Base-by-base conservation (phyloP, 2,113 vertebrate species). In the Sinocyclocheilus grahami region DNA sequence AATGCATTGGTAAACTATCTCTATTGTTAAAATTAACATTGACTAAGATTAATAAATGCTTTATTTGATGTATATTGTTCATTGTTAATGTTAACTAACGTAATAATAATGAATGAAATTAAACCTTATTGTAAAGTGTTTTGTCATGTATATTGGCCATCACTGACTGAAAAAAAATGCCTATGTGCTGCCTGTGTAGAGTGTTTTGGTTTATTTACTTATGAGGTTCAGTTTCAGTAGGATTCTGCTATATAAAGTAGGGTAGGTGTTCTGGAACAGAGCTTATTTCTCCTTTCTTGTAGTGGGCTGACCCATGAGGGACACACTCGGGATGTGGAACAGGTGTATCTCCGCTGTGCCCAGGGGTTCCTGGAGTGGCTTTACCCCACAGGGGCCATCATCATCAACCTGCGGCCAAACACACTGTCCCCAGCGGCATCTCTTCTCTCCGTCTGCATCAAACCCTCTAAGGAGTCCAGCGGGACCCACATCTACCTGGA, bases 401-500 rank as follows among this genome's bases (percentile, higher is more conserved):
- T 98, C 1, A 94, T 99, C 92, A 99, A 99, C 94, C 95, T 99
- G 81, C 91, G 97, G 2, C 97, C 98, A 92, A 99, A 99, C 91
- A 96, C 92, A 33, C 91, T 94, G 37, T 95, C 96, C 1, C 91
- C 95, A 0, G 92, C 95, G 5, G 90, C 94, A 78, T 93, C 94
- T 79, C 95, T 93, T 85, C 96, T 98, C 92, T 97, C 96, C 14
- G 96, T 98, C 90, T 99, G 98, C 95, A 96, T 99, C 92, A 99
- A 99, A 87, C 97, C 96, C 71, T 94, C 95, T 39, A 89, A 89
- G 5, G 95, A 96, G 91, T 98, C 97, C 74, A 95, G 95, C 3
- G 98, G 98, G 89, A 96, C 97, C 87, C 98, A 98, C 95, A 93
- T 99, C 95, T 99, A 99, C 96, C 95, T 99, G 96, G 97, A 99